These are phyloP conservation scores for Typhlichthys subterraneus DNA, from an alignment of 2,797 vertebrate genomes.

Conservation along the genomic window DNA sequence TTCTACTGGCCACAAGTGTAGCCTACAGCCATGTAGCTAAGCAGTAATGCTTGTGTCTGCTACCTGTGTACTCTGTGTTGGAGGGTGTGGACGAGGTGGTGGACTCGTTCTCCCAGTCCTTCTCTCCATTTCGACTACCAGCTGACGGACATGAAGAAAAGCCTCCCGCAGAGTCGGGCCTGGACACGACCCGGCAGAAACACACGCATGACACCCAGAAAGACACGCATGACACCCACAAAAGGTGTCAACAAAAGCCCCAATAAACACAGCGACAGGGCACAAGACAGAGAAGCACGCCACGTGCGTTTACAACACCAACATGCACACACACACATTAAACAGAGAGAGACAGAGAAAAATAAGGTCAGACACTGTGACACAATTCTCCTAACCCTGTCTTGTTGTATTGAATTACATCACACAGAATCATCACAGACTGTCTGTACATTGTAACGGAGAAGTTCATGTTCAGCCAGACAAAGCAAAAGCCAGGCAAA, in stretches of 20 bases:
- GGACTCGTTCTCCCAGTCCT: constrained; percentile 97
- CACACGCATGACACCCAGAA: constrained; percentile 29
- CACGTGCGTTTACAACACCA: not conserved
- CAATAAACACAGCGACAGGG: constrained; percentile 5
- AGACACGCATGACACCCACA: constrained; percentile 27
- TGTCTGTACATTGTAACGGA: constrained; percentile 30
- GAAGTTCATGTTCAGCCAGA: constrained; percentile 58
- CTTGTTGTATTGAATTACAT: constrained; percentile 47
- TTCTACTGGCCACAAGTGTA: not conserved
- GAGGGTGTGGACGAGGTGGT: constrained; percentile 95
- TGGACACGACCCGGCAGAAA: constrained; percentile 54
- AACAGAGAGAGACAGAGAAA: constrained; percentile 28
- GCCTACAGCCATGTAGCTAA: not conserved
- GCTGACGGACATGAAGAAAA: constrained; percentile 89
- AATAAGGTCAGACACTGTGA: constrained; percentile 55
- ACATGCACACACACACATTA: constrained; percentile 14
- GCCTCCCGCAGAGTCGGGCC: constrained; percentile 91
- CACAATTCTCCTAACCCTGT: constrained; percentile 46
- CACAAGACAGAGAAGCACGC: not conserved
- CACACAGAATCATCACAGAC: constrained; percentile 5
- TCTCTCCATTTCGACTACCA: constrained; percentile 92
- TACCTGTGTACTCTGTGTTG: constrained; percentile 96
- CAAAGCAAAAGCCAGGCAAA: constrained; percentile 42
- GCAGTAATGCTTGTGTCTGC: not conserved
- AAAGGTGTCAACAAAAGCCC: not conserved